Base-by-base conservation (phyloP, 2,888 invertebrate genomes). In the Psylliodes chrysocephalus region DNA sequence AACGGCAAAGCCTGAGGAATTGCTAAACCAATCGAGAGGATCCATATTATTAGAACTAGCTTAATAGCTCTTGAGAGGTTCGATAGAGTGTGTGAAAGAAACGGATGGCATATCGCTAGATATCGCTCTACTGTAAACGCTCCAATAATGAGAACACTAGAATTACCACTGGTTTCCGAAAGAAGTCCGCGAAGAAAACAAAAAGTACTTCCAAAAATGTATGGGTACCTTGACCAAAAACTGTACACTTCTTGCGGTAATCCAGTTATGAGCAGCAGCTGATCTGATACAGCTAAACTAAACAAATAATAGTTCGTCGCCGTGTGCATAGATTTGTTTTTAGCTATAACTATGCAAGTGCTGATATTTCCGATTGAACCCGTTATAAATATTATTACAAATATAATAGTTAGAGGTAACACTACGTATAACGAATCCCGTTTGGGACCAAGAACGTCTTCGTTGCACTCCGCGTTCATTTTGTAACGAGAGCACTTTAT, bases 301-400 rank as follows among this genome's bases (percentile, higher is more conserved):
- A 95, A 94, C 60, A 95, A 84, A 78, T 95, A 95, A 77, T 90
- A 91, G 75, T 91, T 91, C 6, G 91, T 91, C 1, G 91, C 90
- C 14, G 91, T 91, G 75, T 93, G 93, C 92, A 95, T 92, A 69
- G 90, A 91, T 72, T 90, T 90, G 81, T 94, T 94, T 67, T 89
- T 86, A 15, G 90, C 86, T 69, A 95, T 94, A 15, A 95, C 94
- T 62, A 94, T 85, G 78, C 95, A 95, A 1, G 94, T 95, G 76
- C 91, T 89, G 40, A 92, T 85, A 79, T 95, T 95, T 1, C 95
- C 95, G 18, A 93, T 82, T 1, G 93, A 83, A 1, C 95, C 94
- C 4, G 89, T 90, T 7, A 94, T 77, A 75, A 94, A 91, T 73
- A 94, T 93, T n/a, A 90, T 70, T 0, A 86, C 82, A 80, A 94